A percentile compares a stretch with the other conserved stretches of the same genome.
Evolutionary conservation across 1,140 invertebrate genomes (phyloP).

Genomic region (Trissolcus basalis): DNA sequence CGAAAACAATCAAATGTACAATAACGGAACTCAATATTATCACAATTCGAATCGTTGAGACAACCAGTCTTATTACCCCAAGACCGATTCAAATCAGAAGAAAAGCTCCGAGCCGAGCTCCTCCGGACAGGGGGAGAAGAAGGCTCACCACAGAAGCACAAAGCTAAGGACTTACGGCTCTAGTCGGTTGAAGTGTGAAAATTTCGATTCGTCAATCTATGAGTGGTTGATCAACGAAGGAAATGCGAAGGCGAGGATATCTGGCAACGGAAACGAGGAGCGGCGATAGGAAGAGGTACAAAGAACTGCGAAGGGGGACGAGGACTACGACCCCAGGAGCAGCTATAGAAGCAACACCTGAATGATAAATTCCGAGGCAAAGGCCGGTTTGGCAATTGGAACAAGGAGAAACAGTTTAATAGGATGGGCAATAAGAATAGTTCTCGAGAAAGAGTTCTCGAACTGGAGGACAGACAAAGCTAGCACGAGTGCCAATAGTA

Average conservation of each 20-base stretch:
- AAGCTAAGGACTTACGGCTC: slow-evolving; percentile 26
- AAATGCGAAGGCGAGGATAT: slow-evolving; percentile 8
- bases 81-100: slow-evolving; percentile 29
- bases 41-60: not conserved
- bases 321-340: slow-evolving; percentile 12
- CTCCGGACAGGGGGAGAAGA: slow-evolving; percentile 5
- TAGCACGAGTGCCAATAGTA: slow-evolving; percentile 26
- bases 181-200: slow-evolving; percentile 22
- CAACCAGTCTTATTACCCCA: slow-evolving; percentile 13
- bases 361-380: slow-evolving; percentile 39
- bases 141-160: not conserved
- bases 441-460: slow-evolving; percentile 54
- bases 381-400: slow-evolving; percentile 36
- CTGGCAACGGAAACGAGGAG: slow-evolving; percentile 10
- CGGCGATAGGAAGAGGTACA: not conserved
- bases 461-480: slow-evolving; percentile 65
- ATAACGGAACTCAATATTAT: slow-evolving; percentile 24
- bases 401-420: slow-evolving; percentile 57
- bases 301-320: not conserved
- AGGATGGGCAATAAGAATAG: slow-evolving; percentile 58
- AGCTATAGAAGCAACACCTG: slow-evolving; percentile 1
- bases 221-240: slow-evolving; percentile 30
- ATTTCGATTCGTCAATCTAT: slow-evolving; percentile 27
- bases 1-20: slow-evolving; percentile 5
- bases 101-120: not conserved